Evolutionary conservation across 92 coral and sea anemone species (phyloP).

Genomic region (Porites rus): DNA sequence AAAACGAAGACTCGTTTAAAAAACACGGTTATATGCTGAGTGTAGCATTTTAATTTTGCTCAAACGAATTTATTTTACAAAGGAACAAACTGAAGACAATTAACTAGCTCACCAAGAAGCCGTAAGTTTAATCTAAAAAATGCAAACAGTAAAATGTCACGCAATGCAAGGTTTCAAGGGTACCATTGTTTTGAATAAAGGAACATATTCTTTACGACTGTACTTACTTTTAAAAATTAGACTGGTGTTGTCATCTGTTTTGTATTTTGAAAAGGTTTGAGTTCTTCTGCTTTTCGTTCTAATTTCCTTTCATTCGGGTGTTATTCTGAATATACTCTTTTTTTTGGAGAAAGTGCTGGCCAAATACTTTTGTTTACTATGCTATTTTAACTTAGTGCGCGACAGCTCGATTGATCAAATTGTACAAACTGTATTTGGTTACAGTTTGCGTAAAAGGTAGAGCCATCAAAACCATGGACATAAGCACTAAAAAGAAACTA

Average conservation of each 20-base stretch:
- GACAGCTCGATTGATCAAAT: slow-evolving; percentile 4
- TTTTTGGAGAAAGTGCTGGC: slow-evolving; percentile 7
- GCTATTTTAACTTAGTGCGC: not conserved
- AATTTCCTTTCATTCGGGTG: slow-evolving; percentile 8
- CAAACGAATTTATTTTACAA: too few relatives aligned
- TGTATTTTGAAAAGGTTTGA: slow-evolving; percentile 9
- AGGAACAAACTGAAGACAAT: too few relatives aligned
- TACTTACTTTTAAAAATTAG: not conserved
- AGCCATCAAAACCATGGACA: not conserved
- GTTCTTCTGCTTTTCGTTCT: slow-evolving; percentile 4
- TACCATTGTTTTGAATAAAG: slow-evolving; percentile 2
- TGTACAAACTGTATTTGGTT: slow-evolving; percentile 6
- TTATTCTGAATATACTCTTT: not conserved
- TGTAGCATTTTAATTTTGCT: too few relatives aligned
- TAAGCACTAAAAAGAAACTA: not conserved
- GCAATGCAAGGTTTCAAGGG: slow-evolving; percentile 17
- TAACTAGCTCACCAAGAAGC: too few relatives aligned
- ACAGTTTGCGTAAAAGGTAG: slow-evolving; percentile 9
- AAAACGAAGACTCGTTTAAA: too few relatives aligned
- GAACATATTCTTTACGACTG: not conserved
- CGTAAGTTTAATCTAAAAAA: not conserved
- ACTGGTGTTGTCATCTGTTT: slow-evolving; percentile 2
- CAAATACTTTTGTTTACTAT: not conserved
- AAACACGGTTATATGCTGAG: too few relatives aligned
- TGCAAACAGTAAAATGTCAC: slow-evolving; percentile 15